Base-by-base conservation (phyloP, 1,140 invertebrate genomes). In the Nephila pilipes region DNA sequence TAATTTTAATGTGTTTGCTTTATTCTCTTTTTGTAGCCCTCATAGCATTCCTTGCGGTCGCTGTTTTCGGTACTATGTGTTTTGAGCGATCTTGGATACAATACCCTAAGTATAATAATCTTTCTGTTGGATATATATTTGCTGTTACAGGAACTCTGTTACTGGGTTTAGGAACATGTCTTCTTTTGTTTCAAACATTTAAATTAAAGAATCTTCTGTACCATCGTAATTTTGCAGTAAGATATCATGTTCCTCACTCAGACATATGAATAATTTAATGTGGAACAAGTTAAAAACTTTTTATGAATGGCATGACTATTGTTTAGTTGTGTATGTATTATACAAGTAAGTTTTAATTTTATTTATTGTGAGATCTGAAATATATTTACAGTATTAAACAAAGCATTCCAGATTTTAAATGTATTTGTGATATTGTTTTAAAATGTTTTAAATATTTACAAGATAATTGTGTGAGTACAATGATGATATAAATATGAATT, bases 111-210 rank as follows among this genome's bases (percentile, higher is more conserved):
- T 99, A 97, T 95, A 99, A 99, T 96, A 98, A 98, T 94, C 95
- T 99, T 0, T 98, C 98, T 8, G 99, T 99, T 98, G 98, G 98
- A 0, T 99, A 98, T 95, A 98, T 97, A 85, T 97, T 99, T 95
- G 98, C 98, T 87, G 97, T 98, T 46, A 96, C 99, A 57, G 97
- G 98, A 2, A 97, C 97, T 36, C 96, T 99, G 58, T 97, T 98
- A 94, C 96, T 96, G 94, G 96, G 96, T 90, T 94, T 98, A 93
- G 97, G 97, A 38, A 97, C 91, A n/a, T 36, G 38, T 8, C 29
- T 65, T 20, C 83, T 93, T 18, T 25, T 87, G 10, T 54, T 60
- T 4, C 91, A 87, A 12, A 87, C 65, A n/a, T 93, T 93, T 32
- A 32, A 36, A n/a, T 60, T 93, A 85, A 81, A 83, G 54, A 93